Conservation (phyloP, 1,140 invertebrate genomes). For the Mycetomoellerius zeteki region DNA sequence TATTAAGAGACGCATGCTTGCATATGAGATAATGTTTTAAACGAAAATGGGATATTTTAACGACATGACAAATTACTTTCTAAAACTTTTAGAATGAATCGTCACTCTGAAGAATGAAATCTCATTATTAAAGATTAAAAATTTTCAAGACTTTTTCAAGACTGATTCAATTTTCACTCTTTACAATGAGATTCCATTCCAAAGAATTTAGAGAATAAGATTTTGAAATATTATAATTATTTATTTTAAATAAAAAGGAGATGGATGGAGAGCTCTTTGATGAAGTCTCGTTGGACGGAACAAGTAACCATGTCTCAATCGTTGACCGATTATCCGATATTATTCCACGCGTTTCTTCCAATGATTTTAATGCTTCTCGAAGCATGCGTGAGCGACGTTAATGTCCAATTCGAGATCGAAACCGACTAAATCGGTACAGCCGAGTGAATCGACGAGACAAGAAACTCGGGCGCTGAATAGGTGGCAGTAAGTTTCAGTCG, state of each 20-base stretch:
- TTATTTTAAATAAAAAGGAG: not conserved
- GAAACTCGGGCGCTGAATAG: slow-evolving; percentile 70
- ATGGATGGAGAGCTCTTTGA: not conserved
- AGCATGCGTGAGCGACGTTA: slow-evolving; percentile 4
- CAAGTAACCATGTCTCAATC: not conserved
- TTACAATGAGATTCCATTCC: too few species aligned
- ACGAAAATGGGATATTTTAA: not conserved
- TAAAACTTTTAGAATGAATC: too few species aligned
- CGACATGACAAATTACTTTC: not conserved
- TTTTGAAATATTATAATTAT: not conserved
- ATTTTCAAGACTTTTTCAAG: too few species aligned
- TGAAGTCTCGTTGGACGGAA: not conserved
- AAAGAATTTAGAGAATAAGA: not conserved
- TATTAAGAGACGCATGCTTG: not conserved
- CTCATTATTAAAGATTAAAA: too few species aligned
- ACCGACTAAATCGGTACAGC: slow-evolving; percentile 31
- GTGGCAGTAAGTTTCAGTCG: slow-evolving; percentile 45
- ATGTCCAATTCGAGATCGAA: slow-evolving; percentile 31
- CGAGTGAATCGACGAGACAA: slow-evolving; percentile 78
- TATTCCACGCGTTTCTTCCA: not conserved
- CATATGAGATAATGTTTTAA: not conserved
- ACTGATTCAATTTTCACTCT: too few species aligned
- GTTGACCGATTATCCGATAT: not conserved
- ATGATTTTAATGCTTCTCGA: slow-evolving; percentile 13
- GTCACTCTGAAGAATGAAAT: too few species aligned